Evolutionary conservation across 1,140 invertebrate genomes (phyloP).

Genomic region (Acromyrmex charruanus): DNA sequence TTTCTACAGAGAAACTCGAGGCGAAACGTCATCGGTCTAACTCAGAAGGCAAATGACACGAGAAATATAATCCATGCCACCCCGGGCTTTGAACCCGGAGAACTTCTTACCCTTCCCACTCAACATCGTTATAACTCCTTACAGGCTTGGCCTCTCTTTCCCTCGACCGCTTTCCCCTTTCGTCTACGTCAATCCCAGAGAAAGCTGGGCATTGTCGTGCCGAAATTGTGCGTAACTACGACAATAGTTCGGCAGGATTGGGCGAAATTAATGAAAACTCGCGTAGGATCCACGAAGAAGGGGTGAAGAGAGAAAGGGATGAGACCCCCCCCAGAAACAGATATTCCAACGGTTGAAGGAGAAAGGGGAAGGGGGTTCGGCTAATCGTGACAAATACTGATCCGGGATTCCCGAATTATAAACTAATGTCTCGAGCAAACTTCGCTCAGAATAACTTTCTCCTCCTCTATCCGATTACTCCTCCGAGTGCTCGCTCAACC

Average conservation of each 20-base stretch:
- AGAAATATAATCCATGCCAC: conserved; percentile 79
- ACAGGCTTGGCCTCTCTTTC: conserved; percentile 58
- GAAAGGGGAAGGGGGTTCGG: conserved; percentile 73
- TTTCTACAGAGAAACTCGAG: conserved; percentile 40
- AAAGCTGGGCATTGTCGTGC: conserved; percentile 79
- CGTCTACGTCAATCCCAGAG: conserved; percentile 74
- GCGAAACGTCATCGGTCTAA: conserved; percentile 76
- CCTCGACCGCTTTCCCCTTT: conserved; percentile 48
- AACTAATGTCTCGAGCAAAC: conserved; percentile 85
- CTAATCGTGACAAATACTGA: conserved; percentile 87
- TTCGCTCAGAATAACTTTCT: conserved; percentile 75
- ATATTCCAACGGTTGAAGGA: conserved; percentile 68
- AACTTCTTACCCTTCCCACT: conserved; percentile 64
- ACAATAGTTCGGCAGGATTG: conserved; percentile 83
- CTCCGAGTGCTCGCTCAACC: conserved; percentile 22
- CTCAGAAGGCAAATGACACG: conserved; percentile 79
- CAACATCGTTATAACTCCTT: conserved; percentile 67
- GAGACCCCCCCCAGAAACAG: conserved; percentile 63
- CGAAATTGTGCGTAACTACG: conserved; percentile 84
- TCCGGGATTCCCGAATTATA: conserved; percentile 86
- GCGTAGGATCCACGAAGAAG: conserved; percentile 72
- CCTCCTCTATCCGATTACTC: conserved; percentile 65
- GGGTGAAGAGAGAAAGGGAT: conserved; percentile 75
- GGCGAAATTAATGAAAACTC: conserved; percentile 85
- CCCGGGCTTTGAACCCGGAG: conserved; percentile 60